Evolutionary conservation across 1,140 invertebrate genomes (phyloP), one percentile per base, ranked within the genome.

Genomic region (Drosophila carrolli): DNA sequence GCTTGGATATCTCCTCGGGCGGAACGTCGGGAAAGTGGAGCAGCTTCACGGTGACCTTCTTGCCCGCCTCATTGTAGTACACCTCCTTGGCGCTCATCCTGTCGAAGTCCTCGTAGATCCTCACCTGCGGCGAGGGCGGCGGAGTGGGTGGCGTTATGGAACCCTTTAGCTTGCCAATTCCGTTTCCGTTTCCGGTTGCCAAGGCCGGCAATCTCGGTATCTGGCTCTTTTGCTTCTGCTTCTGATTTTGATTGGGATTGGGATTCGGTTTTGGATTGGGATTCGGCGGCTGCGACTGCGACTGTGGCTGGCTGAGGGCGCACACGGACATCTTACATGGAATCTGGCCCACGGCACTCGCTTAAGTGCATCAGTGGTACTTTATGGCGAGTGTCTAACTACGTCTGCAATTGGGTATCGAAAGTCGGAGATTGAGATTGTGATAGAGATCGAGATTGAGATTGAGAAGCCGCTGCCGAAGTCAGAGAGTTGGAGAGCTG

Each of bases 11-110:
- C 13, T 92, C 91, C 59, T 91, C 90, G 43, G 91, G 91, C 10
- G 85, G 76, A 0, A 92, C 78, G 41, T 92, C 91, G 9, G 91
- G 91, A 37, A 91, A 92, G 58, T 92, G 91, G 11, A 92, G 57
- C 46, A 92, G 53, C 59, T 92, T 92, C 0, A 92, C 91, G 19
- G 91, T 92, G 8, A 91, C 81, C 53, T 92, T 92, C 14, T 91
- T 91, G 46, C 91, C 91, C n/a, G 90, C 91, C 71, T 92, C 92
- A 16, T 90, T 91, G 60, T 91, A 92, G 53, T 91, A 91, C 0
- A 92, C 91, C 73, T 92, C 92, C 75, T 92, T 92, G 76, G 92
- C 92, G 58, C 91, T 92, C 91, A 92, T 92, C 75, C 92, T 92
- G 75, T 92, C 92, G 53, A 92, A 92, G 63, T 92, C 92, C 75